phyloP scores from a whole-genome alignment of 2,888 invertebrate genomes.

The Microctonus aethiopoides region DNA sequence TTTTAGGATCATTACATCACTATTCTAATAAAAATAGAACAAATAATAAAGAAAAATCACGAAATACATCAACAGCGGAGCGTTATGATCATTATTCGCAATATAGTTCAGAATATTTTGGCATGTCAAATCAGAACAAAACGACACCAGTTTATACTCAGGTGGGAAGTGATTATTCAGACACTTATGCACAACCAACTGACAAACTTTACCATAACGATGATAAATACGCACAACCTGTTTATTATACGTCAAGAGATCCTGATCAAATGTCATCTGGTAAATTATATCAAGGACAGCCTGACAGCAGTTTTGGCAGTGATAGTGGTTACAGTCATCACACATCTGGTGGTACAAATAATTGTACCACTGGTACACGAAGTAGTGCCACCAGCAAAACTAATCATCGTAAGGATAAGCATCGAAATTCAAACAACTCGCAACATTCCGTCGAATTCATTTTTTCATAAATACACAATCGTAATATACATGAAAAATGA shows the following conservation, averaged over 20 bases:
- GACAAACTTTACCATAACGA: constrained; percentile 58
- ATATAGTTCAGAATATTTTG: constrained; percentile 56
- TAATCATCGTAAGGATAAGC: constrained; percentile 60
- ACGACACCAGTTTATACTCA: constrained; percentile 56
- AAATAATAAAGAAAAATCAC: constrained; percentile 70
- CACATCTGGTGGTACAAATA: constrained; percentile 75
- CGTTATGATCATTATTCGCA: constrained; percentile 46
- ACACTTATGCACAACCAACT: constrained; percentile 62
- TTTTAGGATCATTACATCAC: constrained; percentile 70
- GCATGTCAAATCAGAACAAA: constrained; percentile 55
- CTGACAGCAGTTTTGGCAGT: constrained; percentile 80
- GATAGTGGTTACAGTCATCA: constrained; percentile 89
- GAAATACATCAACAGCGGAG: constrained; percentile 61
- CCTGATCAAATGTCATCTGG: constrained; percentile 54
- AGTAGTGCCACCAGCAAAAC: constrained; percentile 55
- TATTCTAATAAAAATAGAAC: constrained; percentile 51
- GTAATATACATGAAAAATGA: not conserved
- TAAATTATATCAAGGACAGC: constrained; percentile 60
- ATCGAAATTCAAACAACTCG: constrained; percentile 59
- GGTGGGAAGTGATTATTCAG: constrained; percentile 58
- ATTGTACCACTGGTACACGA: constrained; percentile 56
- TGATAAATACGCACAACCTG: constrained; percentile 60
- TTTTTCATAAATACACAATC: constrained; percentile 51
- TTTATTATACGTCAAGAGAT: constrained; percentile 58
- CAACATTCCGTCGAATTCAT: constrained; percentile 61